phyloP scores from a whole-genome alignment of 2,797 vertebrate genomes.

The Brachyalestes nurse region DNA sequence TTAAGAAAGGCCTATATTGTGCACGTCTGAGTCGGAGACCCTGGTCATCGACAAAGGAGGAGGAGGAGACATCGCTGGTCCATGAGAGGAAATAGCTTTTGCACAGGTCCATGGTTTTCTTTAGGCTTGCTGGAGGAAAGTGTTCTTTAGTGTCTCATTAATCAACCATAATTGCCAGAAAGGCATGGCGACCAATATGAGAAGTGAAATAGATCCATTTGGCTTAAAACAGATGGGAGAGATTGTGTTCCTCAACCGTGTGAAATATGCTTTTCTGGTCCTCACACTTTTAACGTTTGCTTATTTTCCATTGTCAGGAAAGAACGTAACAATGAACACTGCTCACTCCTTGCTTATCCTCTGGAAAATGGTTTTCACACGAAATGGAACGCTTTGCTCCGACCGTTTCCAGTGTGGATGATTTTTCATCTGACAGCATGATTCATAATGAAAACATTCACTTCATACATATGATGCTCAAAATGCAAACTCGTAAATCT shows the following conservation, averaged over 20 bases:
- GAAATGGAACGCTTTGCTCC: conserved; percentile 16
- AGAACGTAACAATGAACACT: conserved; percentile 13
- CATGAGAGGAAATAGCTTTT: conserved; percentile 56
- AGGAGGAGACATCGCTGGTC: conserved; percentile 19
- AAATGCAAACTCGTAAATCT: conserved; percentile 7
- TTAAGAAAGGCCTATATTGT: conserved; percentile 33
- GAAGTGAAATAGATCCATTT: conserved; percentile 41
- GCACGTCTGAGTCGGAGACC: conserved; percentile 29
- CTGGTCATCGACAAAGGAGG: neutral
- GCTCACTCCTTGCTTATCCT: neutral
- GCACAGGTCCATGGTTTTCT: conserved; percentile 48
- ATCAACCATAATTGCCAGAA: conserved; percentile 45
- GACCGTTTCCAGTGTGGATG: neutral
- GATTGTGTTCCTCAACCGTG: conserved; percentile 42
- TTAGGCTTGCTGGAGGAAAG: conserved; percentile 50
- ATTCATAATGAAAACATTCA: conserved; percentile 18
- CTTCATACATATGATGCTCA: neutral
- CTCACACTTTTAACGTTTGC: conserved; percentile 29
- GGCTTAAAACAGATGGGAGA: conserved; percentile 20
- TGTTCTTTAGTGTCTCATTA: conserved; percentile 47
- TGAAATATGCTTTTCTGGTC: conserved; percentile 18
- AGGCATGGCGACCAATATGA: conserved; percentile 19
- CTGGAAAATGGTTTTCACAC: conserved; percentile 28
- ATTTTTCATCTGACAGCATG: conserved; percentile 12
- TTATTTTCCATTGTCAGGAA: conserved; percentile 28